phyloP scores from a whole-genome alignment of 1,140 invertebrate genomes.

The Pomacea maculata region DNA sequence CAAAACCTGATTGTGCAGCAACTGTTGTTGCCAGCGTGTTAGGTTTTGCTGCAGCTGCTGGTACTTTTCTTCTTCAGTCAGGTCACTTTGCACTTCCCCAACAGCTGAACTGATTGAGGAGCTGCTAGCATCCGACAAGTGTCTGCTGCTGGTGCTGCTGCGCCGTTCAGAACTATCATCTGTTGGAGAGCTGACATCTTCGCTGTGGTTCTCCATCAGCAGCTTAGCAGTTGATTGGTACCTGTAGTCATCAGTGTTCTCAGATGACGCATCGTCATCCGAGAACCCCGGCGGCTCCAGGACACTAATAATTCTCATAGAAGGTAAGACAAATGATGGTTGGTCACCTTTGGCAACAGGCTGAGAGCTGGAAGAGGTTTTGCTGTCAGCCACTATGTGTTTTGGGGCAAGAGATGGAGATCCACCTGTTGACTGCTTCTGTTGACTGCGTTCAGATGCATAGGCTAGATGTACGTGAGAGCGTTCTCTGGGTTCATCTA shows the following conservation, averaged over 20 bases:
- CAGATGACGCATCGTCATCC: constrained; percentile 20
- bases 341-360: too few species aligned
- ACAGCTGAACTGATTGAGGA: background rate
- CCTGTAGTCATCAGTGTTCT: constrained; percentile 20
- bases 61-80: constrained; percentile 19
- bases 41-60: constrained; percentile 47
- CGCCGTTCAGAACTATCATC: background rate
- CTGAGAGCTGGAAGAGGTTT: too few species aligned
- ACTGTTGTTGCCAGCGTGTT: constrained; percentile 50
- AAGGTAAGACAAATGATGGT: background rate
- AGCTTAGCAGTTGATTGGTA: constrained; percentile 19
- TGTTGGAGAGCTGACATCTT: background rate
- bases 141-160: constrained; percentile 1
- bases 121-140: constrained; percentile 10
- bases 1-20: constrained; percentile 48
- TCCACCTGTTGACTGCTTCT: too few species aligned
- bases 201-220: constrained; percentile 15
- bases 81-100: background rate
- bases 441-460: background rate
- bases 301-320: constrained; percentile 13
- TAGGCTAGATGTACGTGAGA: background rate
- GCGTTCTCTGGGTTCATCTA: background rate
- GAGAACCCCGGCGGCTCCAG: constrained; percentile 16
- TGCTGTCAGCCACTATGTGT: too few species aligned
- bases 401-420: too few species aligned